These are phyloP conservation scores for Coregonus sp. DNA, from an alignment of 2,797 vertebrate species.

Conservation along the genomic window DNA sequence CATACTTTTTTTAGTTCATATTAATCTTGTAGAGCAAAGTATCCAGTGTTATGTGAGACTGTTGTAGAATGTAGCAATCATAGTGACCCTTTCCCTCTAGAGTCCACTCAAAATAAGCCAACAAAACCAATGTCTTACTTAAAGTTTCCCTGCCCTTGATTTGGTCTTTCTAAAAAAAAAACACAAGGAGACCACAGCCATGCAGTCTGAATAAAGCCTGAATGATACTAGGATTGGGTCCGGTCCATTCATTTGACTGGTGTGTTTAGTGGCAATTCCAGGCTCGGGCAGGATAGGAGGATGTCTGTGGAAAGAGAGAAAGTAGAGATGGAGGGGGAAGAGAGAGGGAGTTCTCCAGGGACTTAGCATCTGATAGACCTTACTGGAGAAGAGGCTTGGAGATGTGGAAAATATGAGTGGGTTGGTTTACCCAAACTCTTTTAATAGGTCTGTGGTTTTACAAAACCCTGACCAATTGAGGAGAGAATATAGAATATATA, in stretches of 20 bases:
- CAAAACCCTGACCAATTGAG: not conserved
- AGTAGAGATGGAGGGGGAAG: not conserved
- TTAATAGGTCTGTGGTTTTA: not conserved
- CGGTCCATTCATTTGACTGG: not conserved
- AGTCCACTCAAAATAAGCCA: not conserved
- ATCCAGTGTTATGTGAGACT: too few species aligned
- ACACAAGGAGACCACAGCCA: not conserved
- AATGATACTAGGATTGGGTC: not conserved
- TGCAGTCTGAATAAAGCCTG: not conserved
- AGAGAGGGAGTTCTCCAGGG: slow-evolving; percentile 37
- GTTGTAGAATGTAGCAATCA: too few species aligned
- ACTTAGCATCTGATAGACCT: slow-evolving; percentile 30
- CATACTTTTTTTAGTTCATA: too few species aligned
- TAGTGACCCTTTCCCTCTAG: not conserved
- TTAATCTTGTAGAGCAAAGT: too few species aligned
- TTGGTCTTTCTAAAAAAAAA: not conserved
- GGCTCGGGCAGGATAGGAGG: not conserved
- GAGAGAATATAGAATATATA: not conserved
- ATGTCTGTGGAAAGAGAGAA: slow-evolving; percentile 19
- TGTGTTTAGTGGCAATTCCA: slow-evolving; percentile 17
- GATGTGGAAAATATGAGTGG: slow-evolving; percentile 37
- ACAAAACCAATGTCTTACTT: not conserved
- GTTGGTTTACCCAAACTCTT: slow-evolving; percentile 3
- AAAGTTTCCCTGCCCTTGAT: not conserved
- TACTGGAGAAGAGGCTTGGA: slow-evolving; percentile 31